These are phyloP conservation scores for Eidolon helvum DNA, from an alignment of 2,113 vertebrate species.

Conservation along the genomic window DNA sequence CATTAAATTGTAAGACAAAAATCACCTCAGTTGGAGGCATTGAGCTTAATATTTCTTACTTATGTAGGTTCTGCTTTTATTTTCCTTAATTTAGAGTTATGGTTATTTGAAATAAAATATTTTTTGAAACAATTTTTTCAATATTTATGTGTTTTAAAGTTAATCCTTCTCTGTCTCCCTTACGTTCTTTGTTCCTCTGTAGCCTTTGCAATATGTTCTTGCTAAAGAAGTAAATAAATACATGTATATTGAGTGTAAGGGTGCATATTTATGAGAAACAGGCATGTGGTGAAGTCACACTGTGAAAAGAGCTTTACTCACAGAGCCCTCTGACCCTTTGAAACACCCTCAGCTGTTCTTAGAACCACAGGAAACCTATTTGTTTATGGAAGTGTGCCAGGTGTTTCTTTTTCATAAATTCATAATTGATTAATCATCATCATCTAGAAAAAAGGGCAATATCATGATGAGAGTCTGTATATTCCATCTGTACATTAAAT, in stretches of 20 bases:
- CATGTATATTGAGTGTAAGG: conserved; percentile 54
- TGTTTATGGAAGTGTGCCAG: conserved; percentile 87
- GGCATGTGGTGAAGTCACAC: conserved; percentile 75
- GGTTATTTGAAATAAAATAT: neutral
- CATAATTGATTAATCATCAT: conserved; percentile 86
- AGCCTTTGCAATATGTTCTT: conserved; percentile 65
- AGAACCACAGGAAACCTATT: conserved; percentile 81
- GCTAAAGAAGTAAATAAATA: conserved; percentile 47
- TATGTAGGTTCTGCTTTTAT: neutral
- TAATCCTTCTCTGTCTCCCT: conserved; percentile 62
- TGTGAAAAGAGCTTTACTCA: conserved; percentile 77
- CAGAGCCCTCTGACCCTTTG: conserved; percentile 71
- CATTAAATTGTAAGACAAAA: neutral
- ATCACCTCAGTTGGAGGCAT: neutral
- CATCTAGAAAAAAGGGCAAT: conserved; percentile 66
- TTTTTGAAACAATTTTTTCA: neutral
- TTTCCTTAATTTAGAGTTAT: neutral
- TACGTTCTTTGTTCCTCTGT: conserved; percentile 70
- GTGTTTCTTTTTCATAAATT: conserved; percentile 90
- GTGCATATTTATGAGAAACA: conserved; percentile 81
- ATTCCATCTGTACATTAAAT: conserved; percentile 29
- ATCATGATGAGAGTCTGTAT: conserved; percentile 19
- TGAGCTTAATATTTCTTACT: neutral
- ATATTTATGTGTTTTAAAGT: neutral
- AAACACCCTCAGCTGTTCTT: conserved; percentile 79